These are phyloP conservation scores for Agrotis clavis DNA, from an alignment of 2,888 invertebrate species.

Conservation along the genomic window DNA sequence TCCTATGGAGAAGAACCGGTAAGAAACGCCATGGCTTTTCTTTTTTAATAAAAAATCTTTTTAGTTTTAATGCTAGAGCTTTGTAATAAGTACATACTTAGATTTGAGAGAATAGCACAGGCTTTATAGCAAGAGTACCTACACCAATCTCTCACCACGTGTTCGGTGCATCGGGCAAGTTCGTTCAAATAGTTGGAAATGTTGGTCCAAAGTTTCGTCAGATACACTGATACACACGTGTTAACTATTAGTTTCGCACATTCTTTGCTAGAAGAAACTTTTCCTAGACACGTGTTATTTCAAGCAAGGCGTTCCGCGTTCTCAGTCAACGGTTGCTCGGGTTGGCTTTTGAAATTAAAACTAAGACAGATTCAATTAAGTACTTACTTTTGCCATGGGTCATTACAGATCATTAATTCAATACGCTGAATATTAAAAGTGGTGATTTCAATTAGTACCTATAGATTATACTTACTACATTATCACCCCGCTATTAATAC, in stretches of 20 bases:
- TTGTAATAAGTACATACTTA: too few relatives aligned
- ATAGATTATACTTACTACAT: not conserved
- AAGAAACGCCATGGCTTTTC: too few relatives aligned
- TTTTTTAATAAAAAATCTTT: too few relatives aligned
- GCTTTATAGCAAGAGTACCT: too few relatives aligned
- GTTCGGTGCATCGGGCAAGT: not conserved
- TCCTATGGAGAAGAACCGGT: too few relatives aligned
- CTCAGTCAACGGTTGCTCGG: not conserved
- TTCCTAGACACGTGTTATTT: slow-evolving; percentile 25
- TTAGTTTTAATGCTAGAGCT: too few relatives aligned
- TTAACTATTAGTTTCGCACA: slow-evolving; percentile 8
- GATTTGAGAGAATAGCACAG: too few relatives aligned
- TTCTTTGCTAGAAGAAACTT: slow-evolving; percentile 1
- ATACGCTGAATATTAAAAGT: not conserved
- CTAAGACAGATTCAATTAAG: not conserved
- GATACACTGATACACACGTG: slow-evolving; percentile 9
- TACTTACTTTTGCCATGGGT: not conserved
- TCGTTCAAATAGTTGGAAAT: not conserved
- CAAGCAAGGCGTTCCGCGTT: not conserved
- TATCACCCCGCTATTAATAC: not conserved
- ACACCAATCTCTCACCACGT: not conserved
- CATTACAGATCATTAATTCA: slow-evolving; percentile 13
- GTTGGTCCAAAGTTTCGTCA: not conserved
- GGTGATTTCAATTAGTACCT: slow-evolving; percentile 7
- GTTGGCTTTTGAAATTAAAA: not conserved